Conservation (phyloP, 2,797 vertebrate species). For the Mormyrops attenuatus region DNA sequence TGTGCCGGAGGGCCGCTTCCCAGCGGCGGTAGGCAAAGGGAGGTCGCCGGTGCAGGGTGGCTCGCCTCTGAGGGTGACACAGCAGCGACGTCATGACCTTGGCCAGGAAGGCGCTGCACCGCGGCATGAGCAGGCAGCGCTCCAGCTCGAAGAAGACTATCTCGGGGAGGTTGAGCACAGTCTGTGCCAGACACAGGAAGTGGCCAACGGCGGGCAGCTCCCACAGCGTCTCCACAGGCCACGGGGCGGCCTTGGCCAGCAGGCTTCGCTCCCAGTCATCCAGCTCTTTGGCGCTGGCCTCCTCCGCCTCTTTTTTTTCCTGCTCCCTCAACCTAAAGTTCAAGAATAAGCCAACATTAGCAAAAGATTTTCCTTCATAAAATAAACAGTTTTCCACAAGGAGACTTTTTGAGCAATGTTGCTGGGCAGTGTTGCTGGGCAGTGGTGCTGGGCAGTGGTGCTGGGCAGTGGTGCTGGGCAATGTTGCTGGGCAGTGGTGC, state of each 20-base stretch:
- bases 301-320: constrained; percentile 90
- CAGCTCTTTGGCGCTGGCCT: constrained; percentile 88
- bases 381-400: not conserved
- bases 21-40: constrained; percentile 80
- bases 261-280: constrained; percentile 90
- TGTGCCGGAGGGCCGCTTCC: constrained; percentile 85
- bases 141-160: constrained; percentile 95
- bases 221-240: constrained; percentile 83
- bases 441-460: too few relatives aligned
- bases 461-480: too few relatives aligned
- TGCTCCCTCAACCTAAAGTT: constrained; percentile 81
- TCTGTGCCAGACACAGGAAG: constrained; percentile 94
- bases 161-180: constrained; percentile 90
- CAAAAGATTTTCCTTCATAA: not conserved
- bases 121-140: constrained; percentile 92
- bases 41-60: constrained; percentile 78
- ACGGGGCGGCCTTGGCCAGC: constrained; percentile 76
- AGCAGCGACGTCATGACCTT: constrained; percentile 96
- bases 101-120: constrained; percentile 85
- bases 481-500: not conserved
- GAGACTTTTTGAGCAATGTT: not conserved
- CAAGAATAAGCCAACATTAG: not conserved
- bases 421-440: not conserved
- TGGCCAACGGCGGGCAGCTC: constrained; percentile 96
- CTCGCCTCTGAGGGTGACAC: constrained; percentile 77